These are phyloP conservation scores for Cichlasoma orientale DNA, from an alignment of 2,797 vertebrate genomes.

Conservation along the genomic window DNA sequence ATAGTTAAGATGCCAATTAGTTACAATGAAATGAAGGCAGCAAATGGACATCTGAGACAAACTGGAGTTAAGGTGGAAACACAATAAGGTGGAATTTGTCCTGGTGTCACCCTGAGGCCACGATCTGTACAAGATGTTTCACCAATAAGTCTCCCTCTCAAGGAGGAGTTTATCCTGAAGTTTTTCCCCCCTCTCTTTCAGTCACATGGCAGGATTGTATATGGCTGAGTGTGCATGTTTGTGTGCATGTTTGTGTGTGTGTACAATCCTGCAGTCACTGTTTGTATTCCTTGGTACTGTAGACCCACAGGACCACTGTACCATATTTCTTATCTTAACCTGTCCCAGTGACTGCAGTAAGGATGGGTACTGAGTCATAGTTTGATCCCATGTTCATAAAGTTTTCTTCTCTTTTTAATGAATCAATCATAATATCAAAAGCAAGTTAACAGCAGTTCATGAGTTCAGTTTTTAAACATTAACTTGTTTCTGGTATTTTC, in stretches of 20 bases:
- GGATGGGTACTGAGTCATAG: background rate
- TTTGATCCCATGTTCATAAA: background rate
- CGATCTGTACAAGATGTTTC: constrained; percentile 48
- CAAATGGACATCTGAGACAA: constrained; percentile 24
- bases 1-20: constrained; percentile 67
- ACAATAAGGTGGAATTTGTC: constrained; percentile 42
- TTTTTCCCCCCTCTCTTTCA: fast-evolving
- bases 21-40: constrained; percentile 50
- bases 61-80: constrained; percentile 64
- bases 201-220: constrained; percentile 22
- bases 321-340: background rate
- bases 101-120: constrained; percentile 31
- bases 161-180: constrained; percentile 39
- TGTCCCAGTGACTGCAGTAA: background rate
- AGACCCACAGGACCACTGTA: background rate
- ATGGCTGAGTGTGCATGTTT: background rate
- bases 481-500: background rate
- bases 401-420: no score
- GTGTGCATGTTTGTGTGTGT: background rate
- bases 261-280: background rate
- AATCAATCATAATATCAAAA: background rate
- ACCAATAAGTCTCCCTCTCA: constrained; percentile 39
- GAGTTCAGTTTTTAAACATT: background rate
- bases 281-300: background rate
- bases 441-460: background rate